A percentile compares a stretch with the other conserved stretches of the same genome.
These are phyloP conservation scores for Danio choprae DNA, from an alignment of 2,797 vertebrate species.

Conservation along the genomic window DNA sequence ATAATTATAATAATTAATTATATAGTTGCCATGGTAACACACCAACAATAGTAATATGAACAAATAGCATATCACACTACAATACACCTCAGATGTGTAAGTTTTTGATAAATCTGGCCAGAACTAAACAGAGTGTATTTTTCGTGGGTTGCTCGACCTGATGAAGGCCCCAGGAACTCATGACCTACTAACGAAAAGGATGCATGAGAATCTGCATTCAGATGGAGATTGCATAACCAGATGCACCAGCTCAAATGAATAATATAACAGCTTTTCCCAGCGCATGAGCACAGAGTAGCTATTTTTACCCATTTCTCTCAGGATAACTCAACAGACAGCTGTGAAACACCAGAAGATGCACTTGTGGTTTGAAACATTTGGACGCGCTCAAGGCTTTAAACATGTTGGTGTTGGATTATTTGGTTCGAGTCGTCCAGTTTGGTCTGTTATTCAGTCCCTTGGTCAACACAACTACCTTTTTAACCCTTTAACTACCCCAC, in stretches of 20 bases:
- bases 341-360: background rate
- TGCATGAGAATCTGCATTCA: conserved; percentile 36
- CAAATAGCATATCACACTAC: no score
- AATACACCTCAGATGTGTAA: no score
- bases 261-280: conserved; percentile 63
- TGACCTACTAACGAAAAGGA: conserved; percentile 13
- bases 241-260: conserved; percentile 70
- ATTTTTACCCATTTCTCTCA: conserved; percentile 70
- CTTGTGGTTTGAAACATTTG: background rate
- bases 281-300: conserved; percentile 36
- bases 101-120: no score
- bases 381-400: background rate
- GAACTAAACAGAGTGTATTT: no score
- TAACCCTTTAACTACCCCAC: no score
- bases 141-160: background rate
- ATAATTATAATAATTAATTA: no score
- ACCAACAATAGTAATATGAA: no score
- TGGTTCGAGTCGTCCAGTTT: background rate
- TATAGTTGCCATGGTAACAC: no score
- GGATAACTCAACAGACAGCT: conserved; percentile 68
- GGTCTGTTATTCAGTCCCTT: background rate
- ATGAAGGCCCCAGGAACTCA: background rate
- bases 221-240: conserved; percentile 71
- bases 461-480: no score
- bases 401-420: background rate